Base-by-base conservation (phyloP, 2,797 vertebrate species). In the Malurus splendens region DNA sequence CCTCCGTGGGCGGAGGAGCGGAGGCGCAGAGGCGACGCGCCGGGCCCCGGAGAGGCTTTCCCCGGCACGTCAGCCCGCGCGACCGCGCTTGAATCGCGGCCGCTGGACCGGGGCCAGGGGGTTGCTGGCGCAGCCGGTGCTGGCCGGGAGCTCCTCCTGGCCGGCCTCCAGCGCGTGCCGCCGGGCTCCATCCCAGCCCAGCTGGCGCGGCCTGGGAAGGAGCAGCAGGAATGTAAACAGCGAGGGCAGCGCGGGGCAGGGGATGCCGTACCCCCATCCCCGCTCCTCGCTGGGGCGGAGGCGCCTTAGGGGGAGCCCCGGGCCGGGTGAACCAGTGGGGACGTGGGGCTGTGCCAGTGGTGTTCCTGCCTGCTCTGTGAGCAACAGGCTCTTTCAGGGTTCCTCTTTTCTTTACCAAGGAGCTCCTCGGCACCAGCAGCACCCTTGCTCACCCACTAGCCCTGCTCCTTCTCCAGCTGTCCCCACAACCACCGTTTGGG, bases 211-310 rank as follows among this genome's bases (percentile, higher is more conserved):
- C 83, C 77, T 50, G 86, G 77, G 72, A 88, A 82, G 93, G 76
- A 94, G 92, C 87, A 92, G 92, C 75, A 83, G 92, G 94, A 94
- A 95, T 93, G 93, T 95, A 94, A 94, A 93, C 93, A 94, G 47
- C 4, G 10, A 74, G 89, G 13, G 77, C 44, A 74, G 76, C 24
- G 4, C 4, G 41, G 47, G 59, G 76, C 72, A 50, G 55, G 57
- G 75, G 82, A 56, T 51, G 73, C 76, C 54, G 24, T n/a, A 55
- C 60, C 80, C 80, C 86, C 61, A 10, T 38, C 68, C 38, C 38
- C 1, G 5, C 32, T 42, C 23, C 77, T 75, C 3, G 6, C 41
- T 1, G 5, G 17, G 19, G 27, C 0, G 1, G 62, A 65, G 81
- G 76, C 3, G 3, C n/a, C 8, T 47, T 32, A 47, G 30, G 62